These are phyloP conservation scores for Pelodiscus sinensis DNA, from an alignment of 2,113 vertebrate species.

Conservation along the genomic window DNA sequence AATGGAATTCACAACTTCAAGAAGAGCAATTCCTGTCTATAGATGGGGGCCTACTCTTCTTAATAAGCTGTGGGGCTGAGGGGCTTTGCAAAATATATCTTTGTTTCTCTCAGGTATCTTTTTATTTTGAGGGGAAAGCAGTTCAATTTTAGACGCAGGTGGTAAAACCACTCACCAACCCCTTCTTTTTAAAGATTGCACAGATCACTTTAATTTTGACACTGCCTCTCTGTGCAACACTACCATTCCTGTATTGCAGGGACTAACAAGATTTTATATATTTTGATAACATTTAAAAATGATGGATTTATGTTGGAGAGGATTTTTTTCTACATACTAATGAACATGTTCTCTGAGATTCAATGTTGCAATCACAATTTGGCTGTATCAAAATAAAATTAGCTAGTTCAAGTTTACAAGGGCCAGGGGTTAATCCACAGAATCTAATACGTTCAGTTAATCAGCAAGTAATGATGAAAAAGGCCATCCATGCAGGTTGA, in stretches of 20 bases:
- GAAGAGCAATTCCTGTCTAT: neutral
- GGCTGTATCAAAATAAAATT: neutral
- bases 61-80: neutral
- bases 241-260: neutral
- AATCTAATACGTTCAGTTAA: neutral
- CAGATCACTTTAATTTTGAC: neutral
- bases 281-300: neutral
- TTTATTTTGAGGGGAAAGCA: neutral
- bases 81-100: neutral
- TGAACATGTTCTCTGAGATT: neutral
- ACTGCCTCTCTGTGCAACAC: neutral
- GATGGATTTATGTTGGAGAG: neutral
- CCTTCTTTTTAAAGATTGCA: neutral
- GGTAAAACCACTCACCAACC: neutral
- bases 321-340: neutral
- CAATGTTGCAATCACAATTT: neutral
- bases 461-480: neutral
- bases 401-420: neutral
- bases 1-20: conserved; percentile 1
- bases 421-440: neutral
- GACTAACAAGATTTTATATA: neutral
- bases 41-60: neutral
- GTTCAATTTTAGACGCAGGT: neutral
- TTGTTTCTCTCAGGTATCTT: neutral
- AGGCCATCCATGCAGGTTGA: neutral